Evolutionary conservation across 1,140 invertebrate species (phyloP).

Genomic region (Onthophagus taurus): DNA sequence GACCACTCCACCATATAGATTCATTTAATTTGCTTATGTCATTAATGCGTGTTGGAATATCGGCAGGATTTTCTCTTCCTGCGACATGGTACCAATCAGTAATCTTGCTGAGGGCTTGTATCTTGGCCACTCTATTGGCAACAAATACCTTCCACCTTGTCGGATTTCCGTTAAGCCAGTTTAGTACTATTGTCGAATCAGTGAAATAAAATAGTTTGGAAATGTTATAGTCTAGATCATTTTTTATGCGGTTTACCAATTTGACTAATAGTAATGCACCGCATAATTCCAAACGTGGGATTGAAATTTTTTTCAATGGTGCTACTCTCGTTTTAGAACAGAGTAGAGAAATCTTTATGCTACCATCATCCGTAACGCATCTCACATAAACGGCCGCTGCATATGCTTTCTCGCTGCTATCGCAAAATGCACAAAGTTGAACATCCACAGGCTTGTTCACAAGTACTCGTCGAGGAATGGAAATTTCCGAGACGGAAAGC

Average conservation of each 20-base stretch:
- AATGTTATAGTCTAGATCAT: no score
- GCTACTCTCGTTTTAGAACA: constrained; percentile 30
- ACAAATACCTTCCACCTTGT: constrained; percentile 33
- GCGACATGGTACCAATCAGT: constrained; percentile 27
- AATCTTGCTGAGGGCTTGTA: constrained; percentile 19
- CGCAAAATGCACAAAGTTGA: constrained; percentile 32
- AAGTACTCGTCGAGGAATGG: background rate
- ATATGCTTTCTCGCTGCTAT: constrained; percentile 34
- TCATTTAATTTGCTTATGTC: background rate
- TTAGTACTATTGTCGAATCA: constrained; percentile 22
- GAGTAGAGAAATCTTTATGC: background rate
- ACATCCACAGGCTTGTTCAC: background rate
- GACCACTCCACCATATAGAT: constrained; percentile 7
- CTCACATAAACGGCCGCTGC: constrained; percentile 33
- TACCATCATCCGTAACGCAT: no score
- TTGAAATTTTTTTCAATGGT: constrained; percentile 25
- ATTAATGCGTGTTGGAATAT: constrained; percentile 5
- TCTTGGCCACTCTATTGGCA: constrained; percentile 31
- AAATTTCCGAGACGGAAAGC: background rate
- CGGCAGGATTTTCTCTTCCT: constrained; percentile 8
- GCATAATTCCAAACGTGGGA: constrained; percentile 31
- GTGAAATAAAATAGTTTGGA: constrained; percentile 19
- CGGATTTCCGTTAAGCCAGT: constrained; percentile 23
- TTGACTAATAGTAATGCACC: constrained; percentile 27
- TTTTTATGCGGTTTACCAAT: constrained; percentile 17